Percentiles rank a stretch among this genome's conserved stretches.
phyloP scores from a whole-genome alignment of 23 tunicate species.

The Halocynthia roretzi region DNA sequence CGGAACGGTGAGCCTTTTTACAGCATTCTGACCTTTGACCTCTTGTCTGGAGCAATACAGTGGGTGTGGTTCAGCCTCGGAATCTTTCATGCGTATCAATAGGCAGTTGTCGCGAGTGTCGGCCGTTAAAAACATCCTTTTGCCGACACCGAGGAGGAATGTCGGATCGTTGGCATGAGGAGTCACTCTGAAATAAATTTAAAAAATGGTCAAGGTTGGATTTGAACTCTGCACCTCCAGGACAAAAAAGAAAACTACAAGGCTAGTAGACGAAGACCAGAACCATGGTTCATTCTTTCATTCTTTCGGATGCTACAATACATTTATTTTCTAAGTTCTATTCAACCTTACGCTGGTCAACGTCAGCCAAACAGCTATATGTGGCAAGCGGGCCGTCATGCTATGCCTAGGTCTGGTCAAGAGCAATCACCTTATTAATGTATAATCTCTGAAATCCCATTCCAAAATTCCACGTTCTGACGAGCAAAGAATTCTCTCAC shows the following conservation, averaged over 20 bases:
- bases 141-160: constrained; percentile 14
- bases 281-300: no score
- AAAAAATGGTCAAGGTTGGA: no score
- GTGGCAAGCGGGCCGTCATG: no score
- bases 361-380: no score
- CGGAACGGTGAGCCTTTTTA: neutral
- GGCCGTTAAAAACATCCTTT: constrained; percentile 18
- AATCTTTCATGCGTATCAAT: constrained; percentile 11
- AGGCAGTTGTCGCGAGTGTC: constrained; percentile 26
- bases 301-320: no score
- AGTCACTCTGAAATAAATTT: neutral
- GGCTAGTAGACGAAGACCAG: no score
- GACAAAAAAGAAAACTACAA: no score
- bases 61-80: neutral
- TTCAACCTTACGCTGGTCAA: no score
- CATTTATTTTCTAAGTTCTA: no score
- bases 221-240: no score
- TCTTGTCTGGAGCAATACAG: no score
- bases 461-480: constrained; percentile 21
- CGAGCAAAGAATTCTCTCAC: constrained; percentile 12
- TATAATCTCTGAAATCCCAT: constrained; percentile 30
- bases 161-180: constrained; percentile 17
- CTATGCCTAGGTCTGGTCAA: no score
- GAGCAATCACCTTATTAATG: neutral
- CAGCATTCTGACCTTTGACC: neutral